These are phyloP conservation scores for Liodrosophila aerea DNA, from an alignment of 2,888 invertebrate species.

Conservation along the genomic window DNA sequence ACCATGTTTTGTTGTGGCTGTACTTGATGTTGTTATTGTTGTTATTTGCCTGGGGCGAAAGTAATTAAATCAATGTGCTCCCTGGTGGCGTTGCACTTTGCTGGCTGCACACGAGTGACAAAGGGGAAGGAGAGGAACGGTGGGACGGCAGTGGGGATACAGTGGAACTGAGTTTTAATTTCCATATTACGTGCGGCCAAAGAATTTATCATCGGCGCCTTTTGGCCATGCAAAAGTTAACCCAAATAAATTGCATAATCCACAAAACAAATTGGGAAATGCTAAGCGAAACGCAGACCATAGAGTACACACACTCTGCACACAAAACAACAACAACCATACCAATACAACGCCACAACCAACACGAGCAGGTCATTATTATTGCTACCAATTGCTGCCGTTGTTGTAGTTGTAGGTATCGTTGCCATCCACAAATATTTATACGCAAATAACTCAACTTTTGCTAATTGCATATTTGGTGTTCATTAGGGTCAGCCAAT, in stretches of 20 bases:
- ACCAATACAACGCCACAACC: constrained; percentile 23
- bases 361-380: constrained; percentile 44
- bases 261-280: constrained; percentile 67
- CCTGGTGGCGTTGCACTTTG: constrained; percentile 15
- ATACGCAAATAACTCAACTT: constrained; percentile 67
- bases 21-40: constrained; percentile 9
- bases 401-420: constrained; percentile 26
- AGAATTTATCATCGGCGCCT: constrained; percentile 71
- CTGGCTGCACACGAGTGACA: neutral
- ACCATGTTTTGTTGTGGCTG: constrained; percentile 6
- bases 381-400: constrained; percentile 35
- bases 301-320: constrained; percentile 46
- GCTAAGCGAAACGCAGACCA: constrained; percentile 53
- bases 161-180: constrained; percentile 58
- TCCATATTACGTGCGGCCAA: constrained; percentile 75
- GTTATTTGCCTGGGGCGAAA: constrained; percentile 27
- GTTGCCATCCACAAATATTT: constrained; percentile 67
- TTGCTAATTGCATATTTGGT: constrained; percentile 76
- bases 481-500: constrained; percentile 66
- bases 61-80: constrained; percentile 58
- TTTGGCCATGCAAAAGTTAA: constrained; percentile 50
- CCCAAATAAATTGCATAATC: constrained; percentile 66
- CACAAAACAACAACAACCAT: constrained; percentile 25
- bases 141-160: neutral
- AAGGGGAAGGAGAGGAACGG: neutral